Conservation (phyloP, 2,113 vertebrate genomes). For the Chloebia gouldiae region DNA sequence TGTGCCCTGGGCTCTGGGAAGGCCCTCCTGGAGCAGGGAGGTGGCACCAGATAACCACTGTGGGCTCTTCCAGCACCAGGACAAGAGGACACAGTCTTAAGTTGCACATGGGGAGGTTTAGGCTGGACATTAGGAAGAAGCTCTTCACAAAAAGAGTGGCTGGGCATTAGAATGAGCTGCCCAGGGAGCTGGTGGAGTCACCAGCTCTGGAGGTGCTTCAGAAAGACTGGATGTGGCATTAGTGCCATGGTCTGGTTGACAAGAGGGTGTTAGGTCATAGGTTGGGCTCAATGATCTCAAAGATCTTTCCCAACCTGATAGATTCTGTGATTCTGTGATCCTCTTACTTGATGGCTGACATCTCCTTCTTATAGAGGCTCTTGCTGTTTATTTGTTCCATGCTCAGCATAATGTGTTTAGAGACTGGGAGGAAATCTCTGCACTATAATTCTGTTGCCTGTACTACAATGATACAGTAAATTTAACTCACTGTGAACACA, state of each 20-base stretch:
- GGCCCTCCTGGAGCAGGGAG: not conserved
- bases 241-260: not conserved
- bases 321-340: not conserved
- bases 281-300: too few relatives aligned
- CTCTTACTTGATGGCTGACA: not conserved
- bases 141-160: not conserved
- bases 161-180: not conserved
- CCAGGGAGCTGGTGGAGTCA: not conserved
- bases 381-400: not conserved
- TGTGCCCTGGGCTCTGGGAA: not conserved
- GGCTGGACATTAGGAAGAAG: not conserved
- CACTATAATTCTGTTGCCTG: not conserved
- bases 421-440: not conserved
- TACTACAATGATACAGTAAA: not conserved
- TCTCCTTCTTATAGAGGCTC: not conserved
- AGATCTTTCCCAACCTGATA: not conserved
- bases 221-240: not conserved
- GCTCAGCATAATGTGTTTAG: not conserved
- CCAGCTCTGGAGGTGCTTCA: too few relatives aligned
- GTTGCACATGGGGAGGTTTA: not conserved
- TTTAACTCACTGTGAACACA: not conserved
- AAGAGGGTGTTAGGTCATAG: not conserved
- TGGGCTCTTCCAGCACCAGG: not conserved
- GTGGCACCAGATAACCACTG: not conserved
- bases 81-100: not conserved